Evolutionary conservation across 2,797 vertebrate species (phyloP).

Genomic region (Intellagama lesueurii): DNA sequence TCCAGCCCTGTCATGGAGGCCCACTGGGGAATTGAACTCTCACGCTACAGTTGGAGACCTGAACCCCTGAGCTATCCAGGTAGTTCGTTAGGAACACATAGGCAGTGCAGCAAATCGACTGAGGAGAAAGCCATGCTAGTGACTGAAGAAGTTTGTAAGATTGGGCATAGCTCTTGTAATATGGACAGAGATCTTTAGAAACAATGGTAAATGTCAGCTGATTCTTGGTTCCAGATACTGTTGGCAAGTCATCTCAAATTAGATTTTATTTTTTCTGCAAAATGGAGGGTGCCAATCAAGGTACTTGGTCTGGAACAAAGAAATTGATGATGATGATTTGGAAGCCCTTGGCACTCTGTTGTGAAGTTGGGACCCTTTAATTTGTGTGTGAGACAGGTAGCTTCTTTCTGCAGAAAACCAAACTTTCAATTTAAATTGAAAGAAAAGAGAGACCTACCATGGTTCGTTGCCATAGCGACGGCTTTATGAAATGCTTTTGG

Average conservation of each 20-base stretch:
- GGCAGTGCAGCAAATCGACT: no score
- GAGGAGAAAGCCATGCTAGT: not conserved
- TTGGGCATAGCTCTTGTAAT: no score
- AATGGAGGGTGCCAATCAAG: not conserved
- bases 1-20: no score
- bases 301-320: not conserved
- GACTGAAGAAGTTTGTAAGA: not conserved
- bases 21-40: no score
- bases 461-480: conserved; percentile 69
- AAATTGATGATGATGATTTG: not conserved
- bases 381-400: not conserved
- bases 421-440: not conserved
- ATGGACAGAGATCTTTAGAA: not conserved
- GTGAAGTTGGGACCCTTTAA: not conserved
- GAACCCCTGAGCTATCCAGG: no score
- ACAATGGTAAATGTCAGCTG: not conserved
- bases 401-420: conserved; percentile 15
- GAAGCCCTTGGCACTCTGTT: not conserved
- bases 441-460: not conserved
- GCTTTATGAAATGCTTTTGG: conserved; percentile 23
- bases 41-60: no score
- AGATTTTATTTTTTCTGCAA: not conserved
- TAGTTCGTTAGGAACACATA: no score
- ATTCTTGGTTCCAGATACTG: not conserved
- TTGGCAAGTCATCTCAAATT: not conserved